A percentile compares a stretch with the other conserved stretches of the same genome.
These are phyloP conservation scores for Potorous gilbertii DNA, from an alignment of 2,797 vertebrate genomes.

Conservation along the genomic window DNA sequence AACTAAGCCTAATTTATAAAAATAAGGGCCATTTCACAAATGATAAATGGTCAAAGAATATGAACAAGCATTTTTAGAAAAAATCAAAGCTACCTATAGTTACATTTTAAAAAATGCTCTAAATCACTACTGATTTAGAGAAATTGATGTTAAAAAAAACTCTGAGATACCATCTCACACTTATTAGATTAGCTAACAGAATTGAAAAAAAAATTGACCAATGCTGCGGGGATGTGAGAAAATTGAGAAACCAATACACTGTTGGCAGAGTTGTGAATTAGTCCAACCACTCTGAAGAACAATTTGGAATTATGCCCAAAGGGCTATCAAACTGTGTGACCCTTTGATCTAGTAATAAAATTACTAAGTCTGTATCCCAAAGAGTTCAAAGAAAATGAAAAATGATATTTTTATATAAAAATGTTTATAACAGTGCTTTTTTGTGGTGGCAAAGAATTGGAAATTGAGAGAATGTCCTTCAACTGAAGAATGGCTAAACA, in stretches of 20 bases:
- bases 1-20: not conserved
- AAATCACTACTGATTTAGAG: not conserved
- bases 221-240: not conserved
- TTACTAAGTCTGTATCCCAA: not conserved
- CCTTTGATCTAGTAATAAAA: not conserved
- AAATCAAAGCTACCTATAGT: not conserved
- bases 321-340: not conserved
- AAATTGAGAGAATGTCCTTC: not conserved
- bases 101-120: not conserved
- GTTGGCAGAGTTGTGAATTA: not conserved
- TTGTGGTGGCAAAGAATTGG: not conserved
- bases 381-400: not conserved
- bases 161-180: not conserved
- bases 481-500: not conserved
- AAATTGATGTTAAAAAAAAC: not conserved
- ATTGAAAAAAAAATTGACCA: not conserved
- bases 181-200: not conserved
- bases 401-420: not conserved
- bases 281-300: not conserved
- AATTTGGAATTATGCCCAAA: not conserved
- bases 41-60: not conserved
- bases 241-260: not conserved
- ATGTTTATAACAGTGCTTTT: not conserved
- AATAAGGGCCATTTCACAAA: not conserved
- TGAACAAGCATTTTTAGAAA: not conserved